Percentiles rank a stretch among this genome's conserved stretches.
phyloP scores from a whole-genome alignment of 1,140 invertebrate genomes.

The Ceratina japonica region DNA sequence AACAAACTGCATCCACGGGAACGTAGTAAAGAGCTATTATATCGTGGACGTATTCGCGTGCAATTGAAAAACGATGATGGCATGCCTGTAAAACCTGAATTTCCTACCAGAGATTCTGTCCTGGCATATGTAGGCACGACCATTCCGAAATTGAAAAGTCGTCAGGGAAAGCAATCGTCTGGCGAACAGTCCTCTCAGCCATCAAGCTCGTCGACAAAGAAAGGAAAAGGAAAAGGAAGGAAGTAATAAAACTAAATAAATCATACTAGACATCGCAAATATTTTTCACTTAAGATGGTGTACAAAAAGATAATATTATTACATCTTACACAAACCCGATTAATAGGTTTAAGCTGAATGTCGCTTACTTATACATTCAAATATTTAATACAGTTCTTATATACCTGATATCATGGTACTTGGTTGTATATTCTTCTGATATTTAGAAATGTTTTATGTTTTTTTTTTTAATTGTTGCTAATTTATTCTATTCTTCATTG shows the following conservation, averaged over 20 bases:
- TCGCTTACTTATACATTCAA: not conserved
- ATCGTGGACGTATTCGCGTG: constrained; percentile 92
- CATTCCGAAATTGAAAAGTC: constrained; percentile 95
- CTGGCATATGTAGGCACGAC: constrained; percentile 89
- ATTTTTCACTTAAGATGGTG: not conserved
- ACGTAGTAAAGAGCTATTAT: constrained; percentile 90
- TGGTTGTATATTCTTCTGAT: not conserved
- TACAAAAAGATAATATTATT: constrained; percentile 20
- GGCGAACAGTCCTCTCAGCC: constrained; percentile 73
- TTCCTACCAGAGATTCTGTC: constrained; percentile 88
- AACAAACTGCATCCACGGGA: constrained; percentile 97
- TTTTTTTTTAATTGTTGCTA: not conserved
- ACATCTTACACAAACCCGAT: constrained; percentile 32
- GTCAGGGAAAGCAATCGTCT: constrained; percentile 80
- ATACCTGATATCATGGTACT: not conserved
- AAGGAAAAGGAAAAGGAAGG: constrained; percentile 77
- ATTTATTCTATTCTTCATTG: not conserved
- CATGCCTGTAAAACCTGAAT: constrained; percentile 85
- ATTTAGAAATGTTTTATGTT: not conserved
- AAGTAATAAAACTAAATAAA: constrained; percentile 62
- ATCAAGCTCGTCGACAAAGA: constrained; percentile 70
- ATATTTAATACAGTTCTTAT: constrained; percentile 21
- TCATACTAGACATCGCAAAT: not conserved
- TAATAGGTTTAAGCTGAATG: constrained; percentile 14
- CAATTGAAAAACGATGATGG: constrained; percentile 97